Conservation (phyloP, 1,140 invertebrate genomes). For the Spodoptera frugiperda region DNA sequence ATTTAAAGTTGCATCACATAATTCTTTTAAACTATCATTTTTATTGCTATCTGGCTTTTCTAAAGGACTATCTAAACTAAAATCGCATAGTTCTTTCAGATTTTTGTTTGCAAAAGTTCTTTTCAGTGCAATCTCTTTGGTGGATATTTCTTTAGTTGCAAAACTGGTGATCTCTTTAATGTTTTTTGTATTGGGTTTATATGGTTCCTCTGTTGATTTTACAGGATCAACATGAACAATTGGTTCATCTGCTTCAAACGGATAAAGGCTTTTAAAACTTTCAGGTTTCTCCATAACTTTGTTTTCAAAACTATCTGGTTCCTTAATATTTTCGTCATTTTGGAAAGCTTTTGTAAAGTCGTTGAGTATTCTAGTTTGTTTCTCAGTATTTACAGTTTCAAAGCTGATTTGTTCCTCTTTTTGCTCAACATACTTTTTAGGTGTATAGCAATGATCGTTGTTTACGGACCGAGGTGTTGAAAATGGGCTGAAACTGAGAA, state of each 20-base stretch:
- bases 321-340: slow-evolving; percentile 1
- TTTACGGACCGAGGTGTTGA: slow-evolving; percentile 65
- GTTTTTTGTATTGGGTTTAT: background rate
- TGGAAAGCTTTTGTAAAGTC: slow-evolving; percentile 29
- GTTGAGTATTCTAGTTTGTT: slow-evolving; percentile 10
- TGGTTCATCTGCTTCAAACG: too few relatives aligned
- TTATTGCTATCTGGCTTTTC: slow-evolving; percentile 4
- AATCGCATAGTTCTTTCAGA: slow-evolving; percentile 24
- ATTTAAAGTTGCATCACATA: background rate
- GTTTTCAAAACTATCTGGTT: background rate
- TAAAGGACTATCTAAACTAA: background rate
- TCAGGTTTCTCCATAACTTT: background rate
- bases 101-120: background rate
- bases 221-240: background rate
- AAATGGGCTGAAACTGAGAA: slow-evolving; percentile 73
- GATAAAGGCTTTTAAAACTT: background rate
- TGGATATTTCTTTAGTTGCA: too few relatives aligned
- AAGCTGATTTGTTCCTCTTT: slow-evolving; percentile 34
- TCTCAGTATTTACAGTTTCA: slow-evolving; percentile 34
- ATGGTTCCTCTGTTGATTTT: background rate
- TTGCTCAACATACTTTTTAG: slow-evolving; percentile 52
- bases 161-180: too few relatives aligned
- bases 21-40: background rate
- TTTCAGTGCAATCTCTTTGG: background rate
- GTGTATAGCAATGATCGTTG: slow-evolving; percentile 62